Evolutionary conservation across 1,140 invertebrate genomes (phyloP).

Genomic region (Arctopsyche grandis): DNA sequence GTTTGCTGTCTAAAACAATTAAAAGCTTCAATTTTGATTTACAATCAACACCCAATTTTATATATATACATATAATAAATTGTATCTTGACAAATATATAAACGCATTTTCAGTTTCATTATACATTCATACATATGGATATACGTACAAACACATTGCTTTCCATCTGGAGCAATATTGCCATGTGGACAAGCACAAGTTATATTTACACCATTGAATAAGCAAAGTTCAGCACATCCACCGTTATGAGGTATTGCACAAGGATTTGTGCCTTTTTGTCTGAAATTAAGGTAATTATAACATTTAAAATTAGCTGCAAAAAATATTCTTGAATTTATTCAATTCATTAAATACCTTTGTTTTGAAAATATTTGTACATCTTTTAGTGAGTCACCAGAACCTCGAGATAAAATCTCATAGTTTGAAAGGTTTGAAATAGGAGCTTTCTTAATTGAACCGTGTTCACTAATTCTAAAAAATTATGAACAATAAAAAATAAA

Average conservation of each 20-base stretch:
- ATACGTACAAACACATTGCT: slow-evolving; percentile 70
- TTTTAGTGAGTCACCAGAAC: slow-evolving; percentile 75
- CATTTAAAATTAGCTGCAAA: not conserved
- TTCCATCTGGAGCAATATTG: slow-evolving; percentile 70
- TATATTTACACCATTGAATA: slow-evolving; percentile 75
- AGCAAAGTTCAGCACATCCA: slow-evolving; percentile 82
- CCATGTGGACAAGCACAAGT: slow-evolving; percentile 82
- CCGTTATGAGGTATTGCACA: slow-evolving; percentile 77
- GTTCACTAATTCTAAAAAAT: slow-evolving; percentile 67
- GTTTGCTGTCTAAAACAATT: not conserved
- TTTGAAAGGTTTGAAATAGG: slow-evolving; percentile 70
- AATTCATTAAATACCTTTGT: slow-evolving; percentile 51
- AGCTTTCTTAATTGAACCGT: slow-evolving; percentile 74
- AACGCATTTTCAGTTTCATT: too few species aligned
- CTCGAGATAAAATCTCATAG: slow-evolving; percentile 67
- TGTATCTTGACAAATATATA: not conserved
- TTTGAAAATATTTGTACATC: slow-evolving; percentile 75
- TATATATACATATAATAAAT: too few species aligned
- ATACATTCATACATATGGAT: not conserved
- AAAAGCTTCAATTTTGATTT: not conserved
- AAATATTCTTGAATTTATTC: not conserved
- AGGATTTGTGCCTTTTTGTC: slow-evolving; percentile 71
- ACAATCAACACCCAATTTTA: too few species aligned
- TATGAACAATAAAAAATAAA: slow-evolving; percentile 40
- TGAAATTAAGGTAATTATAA: slow-evolving; percentile 27